Percentiles rank a stretch among this genome's conserved stretches.
phyloP scores from a whole-genome alignment of 2,888 invertebrate species.

The Dysmachus trigonus region DNA sequence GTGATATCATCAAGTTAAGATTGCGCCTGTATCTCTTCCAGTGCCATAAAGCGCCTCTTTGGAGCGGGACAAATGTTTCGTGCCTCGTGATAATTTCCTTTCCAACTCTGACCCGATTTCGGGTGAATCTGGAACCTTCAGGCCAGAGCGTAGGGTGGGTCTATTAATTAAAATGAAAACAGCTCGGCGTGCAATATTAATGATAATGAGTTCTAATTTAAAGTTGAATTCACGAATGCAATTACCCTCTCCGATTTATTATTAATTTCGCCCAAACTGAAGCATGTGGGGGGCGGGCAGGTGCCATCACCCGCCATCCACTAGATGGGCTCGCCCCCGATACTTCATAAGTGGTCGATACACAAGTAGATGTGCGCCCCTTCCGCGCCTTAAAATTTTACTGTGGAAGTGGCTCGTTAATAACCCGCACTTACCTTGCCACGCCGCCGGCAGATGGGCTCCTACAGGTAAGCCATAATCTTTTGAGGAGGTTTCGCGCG shows the following conservation, averaged over 20 bases:
- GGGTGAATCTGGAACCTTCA: slow-evolving; percentile 3
- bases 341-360: slow-evolving; percentile 8
- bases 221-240: slow-evolving; percentile 22
- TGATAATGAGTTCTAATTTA: slow-evolving; percentile 45
- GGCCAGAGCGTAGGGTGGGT: neutral
- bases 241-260: slow-evolving; percentile 19
- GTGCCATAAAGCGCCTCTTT: neutral
- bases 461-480: neutral
- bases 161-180: slow-evolving; percentile 35
- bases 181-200: slow-evolving; percentile 37
- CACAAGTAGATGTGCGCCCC: neutral
- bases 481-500: neutral
- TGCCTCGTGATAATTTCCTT: slow-evolving; percentile 4
- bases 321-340: neutral
- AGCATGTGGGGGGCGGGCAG: neutral
- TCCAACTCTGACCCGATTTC: slow-evolving; percentile 5
- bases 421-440: neutral
- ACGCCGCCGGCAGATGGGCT: neutral
- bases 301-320: neutral
- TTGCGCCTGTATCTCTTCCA: neutral
- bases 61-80: neutral
- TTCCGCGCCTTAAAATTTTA: neutral
- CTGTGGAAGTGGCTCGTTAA: slow-evolving; percentile 14
- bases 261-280: slow-evolving; percentile 16
- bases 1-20: slow-evolving; percentile 22